Conservation (phyloP, 2,888 invertebrate species). For the Pseudolycoriella hygida region DNA sequence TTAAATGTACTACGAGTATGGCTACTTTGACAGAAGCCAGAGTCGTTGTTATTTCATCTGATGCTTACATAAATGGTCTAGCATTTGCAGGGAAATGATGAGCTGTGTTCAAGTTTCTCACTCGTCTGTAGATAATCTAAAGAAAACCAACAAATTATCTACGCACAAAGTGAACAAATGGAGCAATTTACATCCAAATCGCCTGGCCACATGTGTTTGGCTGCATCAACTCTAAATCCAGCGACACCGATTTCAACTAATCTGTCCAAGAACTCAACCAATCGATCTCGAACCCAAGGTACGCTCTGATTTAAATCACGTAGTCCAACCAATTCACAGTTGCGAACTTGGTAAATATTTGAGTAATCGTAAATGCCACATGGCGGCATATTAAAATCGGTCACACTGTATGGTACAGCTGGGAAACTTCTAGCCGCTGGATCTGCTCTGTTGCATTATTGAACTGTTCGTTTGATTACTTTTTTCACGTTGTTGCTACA, state of each 20-base stretch:
- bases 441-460: constrained; percentile 32
- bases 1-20: too few relatives aligned
- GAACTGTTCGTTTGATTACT: too few relatives aligned
- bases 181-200: constrained; percentile 27
- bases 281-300: constrained; percentile 30
- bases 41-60: too few relatives aligned
- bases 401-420: constrained; percentile 34
- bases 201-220: constrained; percentile 35
- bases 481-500: too few relatives aligned
- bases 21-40: too few relatives aligned
- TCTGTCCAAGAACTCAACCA: constrained; percentile 32
- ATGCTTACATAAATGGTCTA: constrained; percentile 41
- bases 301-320: constrained; percentile 33
- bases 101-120: constrained; percentile 40
- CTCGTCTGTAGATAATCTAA: constrained; percentile 38
- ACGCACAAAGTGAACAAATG: too few relatives aligned
- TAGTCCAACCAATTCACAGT: constrained; percentile 24
- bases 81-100: constrained; percentile 45
- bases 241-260: constrained; percentile 35
- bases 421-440: constrained; percentile 31
- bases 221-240: constrained; percentile 35
- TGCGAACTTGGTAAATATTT: constrained; percentile 32
- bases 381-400: constrained; percentile 35
- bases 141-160: constrained; percentile 1
- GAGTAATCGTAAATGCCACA: constrained; percentile 32